These are phyloP conservation scores for Dendronephthya gigantea DNA, from an alignment of 64 coral and sea anemone species.

Conservation along the genomic window DNA sequence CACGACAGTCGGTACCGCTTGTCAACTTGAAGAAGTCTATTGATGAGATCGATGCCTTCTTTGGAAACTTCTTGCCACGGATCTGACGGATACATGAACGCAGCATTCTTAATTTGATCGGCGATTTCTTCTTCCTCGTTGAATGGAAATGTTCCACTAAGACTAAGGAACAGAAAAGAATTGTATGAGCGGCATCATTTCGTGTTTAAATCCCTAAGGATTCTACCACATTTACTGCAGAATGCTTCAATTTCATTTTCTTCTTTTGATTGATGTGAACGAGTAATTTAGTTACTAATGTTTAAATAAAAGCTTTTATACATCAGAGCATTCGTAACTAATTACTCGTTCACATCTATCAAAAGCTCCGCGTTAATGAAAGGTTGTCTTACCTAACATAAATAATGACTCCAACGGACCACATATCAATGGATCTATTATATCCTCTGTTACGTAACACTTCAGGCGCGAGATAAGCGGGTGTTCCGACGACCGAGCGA, in stretches of 20 bases:
- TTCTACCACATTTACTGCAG: too few relatives aligned
- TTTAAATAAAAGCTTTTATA: too few relatives aligned
- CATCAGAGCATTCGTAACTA: too few relatives aligned
- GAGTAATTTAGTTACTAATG: too few relatives aligned
- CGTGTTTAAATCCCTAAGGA: too few relatives aligned
- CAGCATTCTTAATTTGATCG: conserved; percentile 95
- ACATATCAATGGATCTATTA: conserved; percentile 96
- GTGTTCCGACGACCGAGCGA: conserved; percentile 91
- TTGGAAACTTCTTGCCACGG: conserved; percentile 86
- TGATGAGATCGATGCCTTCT: conserved; percentile 77
- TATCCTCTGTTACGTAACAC: conserved; percentile 86
- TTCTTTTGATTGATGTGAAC: too few relatives aligned
- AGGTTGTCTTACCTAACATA: conserved; percentile 62
- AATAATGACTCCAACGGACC: conserved; percentile 93
- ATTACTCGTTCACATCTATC: too few relatives aligned
- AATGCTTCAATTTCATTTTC: too few relatives aligned
- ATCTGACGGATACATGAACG: conserved; percentile 85
- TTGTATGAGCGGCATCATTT: not conserved
- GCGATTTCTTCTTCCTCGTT: conserved; percentile 97
- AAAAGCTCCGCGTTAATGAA: not conserved
- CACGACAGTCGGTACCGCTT: conserved; percentile 75
- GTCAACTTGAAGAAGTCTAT: conserved; percentile 84
- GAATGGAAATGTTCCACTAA: conserved; percentile 93
- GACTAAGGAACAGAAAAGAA: conserved; percentile 43
- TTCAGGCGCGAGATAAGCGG: conserved; percentile 85